Base-by-base conservation (phyloP, 2,888 invertebrate genomes). In the Drosophila paramelanica region DNA sequence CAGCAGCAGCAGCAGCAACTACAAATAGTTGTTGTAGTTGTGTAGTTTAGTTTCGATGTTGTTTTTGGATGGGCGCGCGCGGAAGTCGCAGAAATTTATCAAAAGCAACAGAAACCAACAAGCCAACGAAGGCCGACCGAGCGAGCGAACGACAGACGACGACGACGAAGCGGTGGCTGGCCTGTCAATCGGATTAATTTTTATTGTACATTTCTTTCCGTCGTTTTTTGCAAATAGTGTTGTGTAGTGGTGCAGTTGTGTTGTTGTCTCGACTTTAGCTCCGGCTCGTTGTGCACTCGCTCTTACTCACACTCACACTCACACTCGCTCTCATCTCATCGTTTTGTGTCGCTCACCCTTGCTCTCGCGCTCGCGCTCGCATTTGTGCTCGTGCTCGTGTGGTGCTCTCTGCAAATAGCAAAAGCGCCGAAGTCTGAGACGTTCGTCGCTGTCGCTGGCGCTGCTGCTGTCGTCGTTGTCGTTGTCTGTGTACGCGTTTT, bases 121-220 rank as follows among this genome's bases (percentile, higher is more conserved):
- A 69, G 51, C 49, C 74, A 66, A 64, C 56, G 65, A 74, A 78
- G 71, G 71, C 75, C 62, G 65, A 77, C 49, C 66, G 53, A 77
- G 52, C 66, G 53, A 77, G 64, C 62, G 52, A 49, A 36, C 53
- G 72, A 72, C 64, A 70, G 64, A 67, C 67, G 70, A 77, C 59
- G 69, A 85, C 79, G 84, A 84, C 79, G 76, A 80, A 79, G 75
- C 79, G 60, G 73, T 67, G 61, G 69, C 74, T 60, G 78, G 78
- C 75, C 67, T 84, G 84, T 81, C 79, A 83, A 84, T 80, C 79
- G 80, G 77, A 79, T 84, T 79, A 81, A 88, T 83, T 89, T 89
- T 79, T 78, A 78, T 78, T 83, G 76, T 84, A 77, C 68, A 79
- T 82, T 77, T 79, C 73, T 73, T 81, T 78, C 61, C 68, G 74